These are phyloP conservation scores for Carassius gibelio DNA, from an alignment of 2,113 vertebrate genomes.

Conservation along the genomic window DNA sequence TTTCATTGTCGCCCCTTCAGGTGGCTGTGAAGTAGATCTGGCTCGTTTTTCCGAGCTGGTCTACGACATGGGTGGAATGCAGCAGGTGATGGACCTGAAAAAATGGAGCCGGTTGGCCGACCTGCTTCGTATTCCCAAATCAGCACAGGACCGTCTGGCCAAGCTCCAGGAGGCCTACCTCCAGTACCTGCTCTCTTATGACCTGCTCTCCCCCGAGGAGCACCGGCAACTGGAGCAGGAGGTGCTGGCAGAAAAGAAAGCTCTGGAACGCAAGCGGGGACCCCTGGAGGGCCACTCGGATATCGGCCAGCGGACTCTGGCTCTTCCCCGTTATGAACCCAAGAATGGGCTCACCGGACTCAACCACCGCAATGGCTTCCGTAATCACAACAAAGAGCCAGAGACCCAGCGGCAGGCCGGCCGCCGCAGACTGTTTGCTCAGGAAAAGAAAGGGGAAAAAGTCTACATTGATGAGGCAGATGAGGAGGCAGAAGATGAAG, in stretches of 20 bases:
- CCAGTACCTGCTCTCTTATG: constrained; percentile 97
- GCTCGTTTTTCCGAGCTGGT: constrained; percentile 98
- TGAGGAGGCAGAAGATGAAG: constrained; percentile 80
- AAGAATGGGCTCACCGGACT: constrained; percentile 75
- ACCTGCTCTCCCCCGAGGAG: constrained; percentile 90
- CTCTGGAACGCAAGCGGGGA: constrained; percentile 88
- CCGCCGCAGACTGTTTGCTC: constrained; percentile 94
- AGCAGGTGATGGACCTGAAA: constrained; percentile 99
- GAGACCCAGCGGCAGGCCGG: constrained; percentile 77
- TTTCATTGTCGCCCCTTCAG: constrained; percentile 61
- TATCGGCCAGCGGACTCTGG: constrained; percentile 79
- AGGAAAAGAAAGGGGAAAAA: constrained; percentile 91
- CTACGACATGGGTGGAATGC: constrained; percentile 99
- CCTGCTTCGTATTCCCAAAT: constrained; percentile 93
- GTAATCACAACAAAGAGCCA: constrained; percentile 65
- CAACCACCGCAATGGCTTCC: constrained; percentile 80
- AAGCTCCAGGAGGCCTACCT: constrained; percentile 99
- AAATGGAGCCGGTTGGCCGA: constrained; percentile 99
- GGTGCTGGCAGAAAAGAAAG: constrained; percentile 94
- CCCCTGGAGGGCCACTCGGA: constrained; percentile 92
- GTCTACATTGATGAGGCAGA: constrained; percentile 76
- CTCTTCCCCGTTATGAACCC: constrained; percentile 95
- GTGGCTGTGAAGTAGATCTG: constrained; percentile 98
- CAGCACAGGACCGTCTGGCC: constrained; percentile 97
- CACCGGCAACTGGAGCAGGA: constrained; percentile 87